Evolutionary conservation across 1,140 invertebrate genomes (phyloP).

Genomic region (Drosophila busckii): DNA sequence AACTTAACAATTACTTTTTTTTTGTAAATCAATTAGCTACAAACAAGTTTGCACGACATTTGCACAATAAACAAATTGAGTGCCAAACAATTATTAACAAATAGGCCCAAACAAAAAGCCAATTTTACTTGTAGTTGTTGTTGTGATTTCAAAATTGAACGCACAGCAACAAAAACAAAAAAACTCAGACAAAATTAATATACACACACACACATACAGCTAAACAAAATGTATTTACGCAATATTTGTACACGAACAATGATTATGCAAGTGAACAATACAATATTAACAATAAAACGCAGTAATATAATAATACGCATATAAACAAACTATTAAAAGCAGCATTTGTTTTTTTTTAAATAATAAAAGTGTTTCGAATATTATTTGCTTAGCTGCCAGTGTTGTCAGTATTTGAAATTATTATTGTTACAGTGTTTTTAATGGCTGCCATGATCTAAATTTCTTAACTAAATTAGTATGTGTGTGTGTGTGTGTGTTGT

Average conservation of each 20-base stretch:
- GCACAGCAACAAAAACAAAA: constrained; percentile 28
- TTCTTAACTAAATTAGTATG: constrained; percentile 54
- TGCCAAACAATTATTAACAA: constrained; percentile 39
- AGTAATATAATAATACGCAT: constrained; percentile 19
- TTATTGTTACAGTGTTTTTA: constrained; percentile 55
- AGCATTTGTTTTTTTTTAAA: constrained; percentile 2
- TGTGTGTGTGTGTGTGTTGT: too few species aligned
- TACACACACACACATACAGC: too few species aligned
- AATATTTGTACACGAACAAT: constrained; percentile 10
- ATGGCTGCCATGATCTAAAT: constrained; percentile 69
- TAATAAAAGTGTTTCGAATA: too few species aligned
- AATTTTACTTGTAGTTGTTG: constrained; percentile 12
- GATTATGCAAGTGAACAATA: constrained; percentile 52
- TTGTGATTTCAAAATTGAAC: constrained; percentile 50
- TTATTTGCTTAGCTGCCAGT: constrained; percentile 40
- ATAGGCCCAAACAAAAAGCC: constrained; percentile 22
- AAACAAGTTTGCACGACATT: constrained; percentile 4
- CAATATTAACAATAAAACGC: constrained; percentile 13
- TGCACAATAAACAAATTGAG: constrained; percentile 41
- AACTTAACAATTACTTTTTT: too few species aligned
- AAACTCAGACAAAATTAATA: constrained; percentile 1
- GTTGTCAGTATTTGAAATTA: constrained; percentile 33
- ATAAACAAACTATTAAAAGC: neutral
- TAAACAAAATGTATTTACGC: constrained; percentile 23
- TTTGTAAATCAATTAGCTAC: constrained; percentile 21